These are phyloP conservation scores for Ctenomys sociabilis DNA, from an alignment of 2,113 vertebrate genomes.

Conservation along the genomic window DNA sequence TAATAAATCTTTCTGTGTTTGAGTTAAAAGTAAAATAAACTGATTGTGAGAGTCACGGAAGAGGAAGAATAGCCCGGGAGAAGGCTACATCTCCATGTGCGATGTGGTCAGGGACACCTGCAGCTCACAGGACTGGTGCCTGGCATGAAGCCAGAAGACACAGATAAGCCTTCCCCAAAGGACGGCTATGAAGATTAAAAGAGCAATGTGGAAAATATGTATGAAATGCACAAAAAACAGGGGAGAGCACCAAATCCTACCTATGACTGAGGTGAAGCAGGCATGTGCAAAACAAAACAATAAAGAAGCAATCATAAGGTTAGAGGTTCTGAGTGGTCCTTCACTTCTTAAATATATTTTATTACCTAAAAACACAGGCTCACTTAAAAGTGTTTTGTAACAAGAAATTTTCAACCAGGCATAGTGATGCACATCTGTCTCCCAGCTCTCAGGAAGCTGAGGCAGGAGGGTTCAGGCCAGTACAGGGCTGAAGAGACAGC, in stretches of 20 bases:
- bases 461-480: not conserved
- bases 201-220: not conserved
- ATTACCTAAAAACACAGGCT: not conserved
- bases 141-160: not conserved
- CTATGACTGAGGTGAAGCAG: not conserved
- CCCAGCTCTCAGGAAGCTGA: not conserved
- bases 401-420: not conserved
- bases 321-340: not conserved
- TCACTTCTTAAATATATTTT: not conserved
- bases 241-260: not conserved
- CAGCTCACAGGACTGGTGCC: not conserved
- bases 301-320: too few species aligned
- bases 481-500: not conserved
- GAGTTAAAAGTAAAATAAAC: not conserved
- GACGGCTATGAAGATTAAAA: not conserved
- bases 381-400: not conserved
- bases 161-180: not conserved
- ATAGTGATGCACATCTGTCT: too few species aligned
- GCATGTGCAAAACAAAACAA: not conserved
- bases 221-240: not conserved
- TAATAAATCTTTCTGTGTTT: not conserved
- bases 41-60: not conserved
- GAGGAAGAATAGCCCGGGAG: not conserved
- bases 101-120: rapidly evolving
- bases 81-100: not conserved